Percentiles rank a stretch among this genome's conserved stretches.
These are phyloP conservation scores for Coenonympha glycerion DNA, from an alignment of 2,888 invertebrate genomes.

Conservation along the genomic window DNA sequence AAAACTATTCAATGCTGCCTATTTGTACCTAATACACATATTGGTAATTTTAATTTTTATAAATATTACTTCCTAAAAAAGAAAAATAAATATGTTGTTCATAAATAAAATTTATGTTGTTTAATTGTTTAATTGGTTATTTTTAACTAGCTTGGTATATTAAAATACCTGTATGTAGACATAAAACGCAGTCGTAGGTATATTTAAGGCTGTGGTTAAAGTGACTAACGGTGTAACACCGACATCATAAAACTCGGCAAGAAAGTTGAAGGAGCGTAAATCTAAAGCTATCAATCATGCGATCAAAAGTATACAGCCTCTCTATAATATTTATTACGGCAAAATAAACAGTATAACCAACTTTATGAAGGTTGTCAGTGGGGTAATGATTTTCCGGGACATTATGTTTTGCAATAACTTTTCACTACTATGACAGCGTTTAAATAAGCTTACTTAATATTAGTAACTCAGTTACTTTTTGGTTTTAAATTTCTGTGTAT, in stretches of 20 bases:
- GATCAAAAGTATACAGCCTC: conserved; percentile 17
- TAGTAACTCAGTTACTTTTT: too few relatives aligned
- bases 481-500: too few relatives aligned
- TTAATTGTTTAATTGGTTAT: too few relatives aligned
- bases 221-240: conserved; percentile 15
- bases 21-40: too few relatives aligned
- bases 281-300: conserved; percentile 37
- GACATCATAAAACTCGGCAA: conserved; percentile 24
- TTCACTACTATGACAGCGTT: conserved; percentile 16
- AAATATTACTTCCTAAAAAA: too few relatives aligned
- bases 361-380: conserved; percentile 11
- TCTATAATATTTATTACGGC: conserved; percentile 12
- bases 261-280: conserved; percentile 30
- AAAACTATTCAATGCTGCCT: too few relatives aligned
- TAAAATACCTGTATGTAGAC: too few relatives aligned
- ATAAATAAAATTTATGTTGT: too few relatives aligned
- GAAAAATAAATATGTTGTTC: too few relatives aligned
- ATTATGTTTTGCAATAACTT: conserved; percentile 10
- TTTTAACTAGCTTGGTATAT: too few relatives aligned
- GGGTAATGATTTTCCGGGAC: conserved; percentile 15
- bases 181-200: too few relatives aligned
- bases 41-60: too few relatives aligned
- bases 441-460: neutral
- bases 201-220: conserved; percentile 5
- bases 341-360: conserved; percentile 6